Conservation (phyloP, 2,888 invertebrate species). For the Thecophora atra region DNA sequence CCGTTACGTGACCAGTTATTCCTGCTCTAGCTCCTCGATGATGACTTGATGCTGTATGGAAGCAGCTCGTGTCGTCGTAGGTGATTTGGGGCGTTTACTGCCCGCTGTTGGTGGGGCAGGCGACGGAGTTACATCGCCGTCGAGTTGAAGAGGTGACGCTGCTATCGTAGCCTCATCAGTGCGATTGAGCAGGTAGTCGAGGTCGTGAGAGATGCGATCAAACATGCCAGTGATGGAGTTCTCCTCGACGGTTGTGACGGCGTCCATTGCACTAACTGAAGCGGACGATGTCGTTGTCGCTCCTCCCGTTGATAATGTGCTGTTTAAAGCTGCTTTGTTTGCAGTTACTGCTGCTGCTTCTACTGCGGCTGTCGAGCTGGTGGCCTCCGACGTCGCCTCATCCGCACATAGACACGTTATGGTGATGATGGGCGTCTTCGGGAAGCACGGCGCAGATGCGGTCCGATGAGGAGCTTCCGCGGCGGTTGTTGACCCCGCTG, state of each 20-base stretch:
- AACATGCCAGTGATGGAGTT: conserved; percentile 71
- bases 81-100: conserved; percentile 33
- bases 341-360: neutral
- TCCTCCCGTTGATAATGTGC: conserved; percentile 42
- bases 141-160: conserved; percentile 34
- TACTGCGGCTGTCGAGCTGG: neutral
- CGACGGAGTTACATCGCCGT: conserved; percentile 48
- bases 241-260: conserved; percentile 43
- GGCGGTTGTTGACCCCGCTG: conserved; percentile 29
- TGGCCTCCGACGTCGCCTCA: conserved; percentile 24
- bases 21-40: conserved; percentile 50
- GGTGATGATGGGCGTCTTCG: conserved; percentile 52
- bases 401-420: conserved; percentile 46
- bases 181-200: conserved; percentile 82
- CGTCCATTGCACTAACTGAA: conserved; percentile 9
- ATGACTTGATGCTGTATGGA: conserved; percentile 53
- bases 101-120: conserved; percentile 50
- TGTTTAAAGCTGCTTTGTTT: neutral
- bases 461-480: neutral
- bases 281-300: conserved; percentile 43
- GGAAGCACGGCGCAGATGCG: neutral
- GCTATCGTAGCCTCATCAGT: conserved; percentile 63
- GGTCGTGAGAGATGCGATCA: conserved; percentile 82
- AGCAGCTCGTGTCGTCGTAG: conserved; percentile 30
- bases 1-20: conserved; percentile 46